Evolutionary conservation across 1,140 invertebrate species (phyloP).

Genomic region (Druon quercuslanigerum): DNA sequence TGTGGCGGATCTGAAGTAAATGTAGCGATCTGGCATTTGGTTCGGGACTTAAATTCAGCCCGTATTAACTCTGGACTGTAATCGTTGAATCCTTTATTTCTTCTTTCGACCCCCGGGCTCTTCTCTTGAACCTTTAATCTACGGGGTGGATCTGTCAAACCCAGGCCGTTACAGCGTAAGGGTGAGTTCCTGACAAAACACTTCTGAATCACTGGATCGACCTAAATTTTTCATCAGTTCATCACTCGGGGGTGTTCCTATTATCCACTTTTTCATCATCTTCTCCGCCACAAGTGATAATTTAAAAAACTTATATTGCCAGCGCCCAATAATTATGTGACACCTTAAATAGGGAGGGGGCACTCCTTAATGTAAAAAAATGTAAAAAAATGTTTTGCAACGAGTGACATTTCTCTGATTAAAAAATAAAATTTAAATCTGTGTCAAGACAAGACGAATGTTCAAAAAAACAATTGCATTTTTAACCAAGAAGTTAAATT

Average conservation of each 20-base stretch:
- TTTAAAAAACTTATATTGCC: neutral
- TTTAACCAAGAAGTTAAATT: no score
- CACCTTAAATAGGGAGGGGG: no score
- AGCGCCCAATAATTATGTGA: no score
- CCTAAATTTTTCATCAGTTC: conserved; percentile 21
- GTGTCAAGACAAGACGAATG: no score
- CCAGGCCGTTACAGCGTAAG: conserved; percentile 18
- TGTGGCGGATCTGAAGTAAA: neutral
- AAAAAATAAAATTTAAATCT: no score
- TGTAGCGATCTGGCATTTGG: conserved; percentile 13
- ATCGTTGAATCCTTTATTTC: conserved; percentile 24
- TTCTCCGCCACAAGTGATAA: neutral
- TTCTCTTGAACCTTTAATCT: conserved; percentile 29
- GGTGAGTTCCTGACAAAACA: conserved; percentile 22
- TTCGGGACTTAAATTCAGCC: conserved; percentile 21
- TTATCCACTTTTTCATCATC: neutral
- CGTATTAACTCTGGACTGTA: conserved; percentile 23
- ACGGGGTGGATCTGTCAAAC: conserved; percentile 29
- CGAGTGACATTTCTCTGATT: no score
- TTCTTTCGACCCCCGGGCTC: conserved; percentile 17
- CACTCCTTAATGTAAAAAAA: no score
- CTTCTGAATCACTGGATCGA: conserved; percentile 27
- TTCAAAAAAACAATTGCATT: no score
- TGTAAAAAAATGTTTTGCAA: no score
- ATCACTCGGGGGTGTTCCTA: neutral